These are phyloP conservation scores for Paradisaea rubra DNA, from an alignment of 2,113 vertebrate species.

Conservation along the genomic window DNA sequence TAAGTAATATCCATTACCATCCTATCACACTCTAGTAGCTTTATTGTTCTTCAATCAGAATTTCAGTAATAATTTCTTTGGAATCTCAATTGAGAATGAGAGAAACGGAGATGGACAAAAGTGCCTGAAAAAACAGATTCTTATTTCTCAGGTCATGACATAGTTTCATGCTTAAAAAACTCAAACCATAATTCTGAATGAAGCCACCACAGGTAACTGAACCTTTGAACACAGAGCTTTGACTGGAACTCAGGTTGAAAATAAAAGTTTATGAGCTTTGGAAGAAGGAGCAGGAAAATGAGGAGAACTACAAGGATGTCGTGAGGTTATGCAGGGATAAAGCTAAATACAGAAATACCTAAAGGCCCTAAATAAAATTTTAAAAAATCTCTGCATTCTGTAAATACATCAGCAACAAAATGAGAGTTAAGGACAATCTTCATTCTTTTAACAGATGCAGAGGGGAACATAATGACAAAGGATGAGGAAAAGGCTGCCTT, in stretches of 20 bases:
- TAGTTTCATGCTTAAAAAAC: not conserved
- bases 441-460: not conserved
- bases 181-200: not conserved
- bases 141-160: not conserved
- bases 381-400: not conserved
- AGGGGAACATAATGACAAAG: not conserved
- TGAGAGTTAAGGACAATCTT: not conserved
- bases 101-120: not conserved
- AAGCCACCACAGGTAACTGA: not conserved
- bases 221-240: not conserved
- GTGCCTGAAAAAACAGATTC: not conserved
- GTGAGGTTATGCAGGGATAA: not conserved
- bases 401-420: not conserved
- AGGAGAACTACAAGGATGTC: not conserved
- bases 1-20: not conserved
- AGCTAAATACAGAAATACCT: not conserved
- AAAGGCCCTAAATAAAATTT: not conserved
- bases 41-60: not conserved
- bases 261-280: not conserved
- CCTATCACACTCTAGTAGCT: not conserved
- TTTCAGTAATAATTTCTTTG: not conserved
- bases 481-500: not conserved
- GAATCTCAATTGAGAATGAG: not conserved
- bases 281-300: not conserved
- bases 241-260: not conserved